Evolutionary conservation across 2,113 vertebrate genomes (phyloP), one percentile per base, ranked within the genome.

Genomic region (Oryzias melastigma): DNA sequence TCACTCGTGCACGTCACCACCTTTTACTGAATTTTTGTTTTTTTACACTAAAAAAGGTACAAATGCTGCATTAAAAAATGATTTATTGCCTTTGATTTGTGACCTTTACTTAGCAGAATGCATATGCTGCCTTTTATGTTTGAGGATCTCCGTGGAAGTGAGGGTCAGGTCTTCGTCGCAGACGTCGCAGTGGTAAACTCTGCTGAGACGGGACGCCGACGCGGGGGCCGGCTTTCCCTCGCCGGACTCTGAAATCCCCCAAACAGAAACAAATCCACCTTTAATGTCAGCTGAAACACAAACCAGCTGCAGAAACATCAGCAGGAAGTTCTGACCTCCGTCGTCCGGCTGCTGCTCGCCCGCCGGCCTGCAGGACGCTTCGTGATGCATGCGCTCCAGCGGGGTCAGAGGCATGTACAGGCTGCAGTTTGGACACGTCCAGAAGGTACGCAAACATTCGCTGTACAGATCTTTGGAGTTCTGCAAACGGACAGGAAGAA

Each of bases 381-480:
- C 87, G 0, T 98, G 96, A 49, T 92, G 88, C 71, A 97, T 83
- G 12, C 94, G 92, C 51, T 97, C 95, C 91, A 97, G 41, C 0
- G 96, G 95, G 0, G 95, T 97, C 58, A 97, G 71, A 0, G 96
- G 96, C 91, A 93, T 83, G 83, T 95, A 93, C 46, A 98, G 90
- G 48, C 84, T 85, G 1, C 96, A 98, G 80, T 82, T 87, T 0
- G 95, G 93, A 69, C 96, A 98, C 18, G 81, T 94, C 96, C 96
- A 98, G 89, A 98, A 98, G 13, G 84, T 91, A 10, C 95, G 91
- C 20, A 98, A 85, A 62, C 96, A 98, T 56, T 95, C 93, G 0
- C 92, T 93, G 81, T 96, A 98, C 19, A 98, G 90, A 41, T 97
- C 94, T 0, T 73, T 75, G 2, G 94, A 93, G 3, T 87, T 91